Conservation (phyloP, 2,113 vertebrate genomes). For the Caranx ignobilis region DNA sequence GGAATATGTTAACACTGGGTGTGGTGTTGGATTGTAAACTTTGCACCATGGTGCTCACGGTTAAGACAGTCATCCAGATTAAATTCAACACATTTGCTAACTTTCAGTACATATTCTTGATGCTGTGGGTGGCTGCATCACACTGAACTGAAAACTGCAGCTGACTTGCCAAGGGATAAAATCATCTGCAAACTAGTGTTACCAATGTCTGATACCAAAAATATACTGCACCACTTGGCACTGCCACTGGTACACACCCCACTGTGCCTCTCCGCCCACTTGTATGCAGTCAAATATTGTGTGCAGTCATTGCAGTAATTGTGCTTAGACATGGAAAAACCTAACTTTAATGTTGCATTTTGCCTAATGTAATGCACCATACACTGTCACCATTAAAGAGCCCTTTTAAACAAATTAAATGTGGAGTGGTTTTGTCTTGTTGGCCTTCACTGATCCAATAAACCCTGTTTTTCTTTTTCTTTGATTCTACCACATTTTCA, state of each 20-base stretch:
- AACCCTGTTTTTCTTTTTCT: slow-evolving; percentile 6
- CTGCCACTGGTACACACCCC: neutral
- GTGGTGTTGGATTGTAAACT: neutral
- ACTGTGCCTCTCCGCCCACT: slow-evolving; percentile 4
- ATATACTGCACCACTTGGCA: neutral
- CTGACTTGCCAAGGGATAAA: slow-evolving; percentile 13
- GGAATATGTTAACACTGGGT: neutral
- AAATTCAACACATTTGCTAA: neutral
- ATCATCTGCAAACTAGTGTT: slow-evolving; percentile 33
- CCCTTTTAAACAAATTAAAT: slow-evolving; percentile 15
- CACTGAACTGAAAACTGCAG: slow-evolving; percentile 9
- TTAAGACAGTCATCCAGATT: neutral
- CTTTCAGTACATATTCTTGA: neutral
- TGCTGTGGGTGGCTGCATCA: slow-evolving; percentile 6
- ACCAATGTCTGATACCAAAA: neutral
- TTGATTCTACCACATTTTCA: slow-evolving; percentile 14
- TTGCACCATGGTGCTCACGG: neutral
- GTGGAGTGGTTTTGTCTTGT: neutral
- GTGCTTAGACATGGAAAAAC: neutral
- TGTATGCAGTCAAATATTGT: neutral
- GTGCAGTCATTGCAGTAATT: neutral
- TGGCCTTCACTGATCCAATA: slow-evolving; percentile 18
- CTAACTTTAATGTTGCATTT: neutral
- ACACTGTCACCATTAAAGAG: slow-evolving; percentile 31
- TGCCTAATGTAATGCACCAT: neutral